phyloP scores from a whole-genome alignment of 2,797 vertebrate genomes.

The Falco concolor region DNA sequence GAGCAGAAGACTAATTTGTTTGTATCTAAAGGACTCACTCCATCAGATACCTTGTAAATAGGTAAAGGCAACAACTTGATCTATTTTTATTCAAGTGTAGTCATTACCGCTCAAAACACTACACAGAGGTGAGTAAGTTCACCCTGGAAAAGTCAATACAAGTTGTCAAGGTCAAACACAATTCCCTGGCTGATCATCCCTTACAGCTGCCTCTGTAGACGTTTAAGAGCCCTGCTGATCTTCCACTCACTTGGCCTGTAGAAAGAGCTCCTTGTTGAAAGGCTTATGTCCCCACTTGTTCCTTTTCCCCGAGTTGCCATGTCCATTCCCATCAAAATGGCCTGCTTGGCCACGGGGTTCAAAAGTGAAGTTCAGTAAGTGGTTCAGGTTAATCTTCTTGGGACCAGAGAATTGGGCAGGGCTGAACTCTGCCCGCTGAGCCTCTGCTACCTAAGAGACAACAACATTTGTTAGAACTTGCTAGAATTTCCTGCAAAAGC shows the following conservation, averaged over 20 bases:
- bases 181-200: not conserved
- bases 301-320: constrained; percentile 89
- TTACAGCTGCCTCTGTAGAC: not conserved
- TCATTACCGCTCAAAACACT: not conserved
- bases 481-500: not conserved
- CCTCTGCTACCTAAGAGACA: constrained; percentile 90
- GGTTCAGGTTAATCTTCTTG: constrained; percentile 97
- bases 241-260: constrained; percentile 94
- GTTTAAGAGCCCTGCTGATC: not conserved
- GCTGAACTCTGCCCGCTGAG: constrained; percentile 95
- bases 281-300: constrained; percentile 99
- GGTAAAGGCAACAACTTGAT: not conserved
- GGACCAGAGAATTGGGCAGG: constrained; percentile 97
- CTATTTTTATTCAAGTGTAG: not conserved
- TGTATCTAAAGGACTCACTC: not conserved
- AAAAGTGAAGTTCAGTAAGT: constrained; percentile 98
- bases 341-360: constrained; percentile 90
- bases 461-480: constrained; percentile 6
- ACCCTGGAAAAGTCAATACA: not conserved
- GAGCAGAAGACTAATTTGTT: not conserved
- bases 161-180: not conserved
- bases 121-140: not conserved
- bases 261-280: constrained; percentile 98
- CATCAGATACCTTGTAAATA: not conserved
- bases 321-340: constrained; percentile 81